Base-by-base conservation (phyloP, 1,140 invertebrate species). In the Tetraneura akinire region DNA sequence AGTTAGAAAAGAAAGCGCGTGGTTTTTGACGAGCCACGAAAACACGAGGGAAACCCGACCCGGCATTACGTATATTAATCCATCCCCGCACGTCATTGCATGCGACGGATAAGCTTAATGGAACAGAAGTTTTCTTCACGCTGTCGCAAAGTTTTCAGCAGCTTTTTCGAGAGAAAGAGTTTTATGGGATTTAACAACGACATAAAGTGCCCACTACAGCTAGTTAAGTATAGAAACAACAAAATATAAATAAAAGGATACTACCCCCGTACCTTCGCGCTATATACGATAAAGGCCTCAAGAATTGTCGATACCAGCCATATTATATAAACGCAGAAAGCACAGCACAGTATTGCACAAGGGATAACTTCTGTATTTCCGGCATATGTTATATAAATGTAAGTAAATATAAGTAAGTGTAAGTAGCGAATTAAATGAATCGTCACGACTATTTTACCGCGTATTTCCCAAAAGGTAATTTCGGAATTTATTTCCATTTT, bases 101-200 rank as follows among this genome's bases (percentile, higher is more conserved):
- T 18, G 29, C 18, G 74, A 47, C 74, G 29, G 74, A 60, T 78
- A 78, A 78, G 51, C 74, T 78, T 78, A 78, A 78, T 78, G 74
- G 74, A 78, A 78, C 53, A 78, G 55, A 62, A 78, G 74, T 78
- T 78, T 78, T 78, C 71, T 62, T 78, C 53, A 10, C 74, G 21
- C 21, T 32, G 5, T n/a, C 51, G 8, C 37, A 60, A 78, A 78
- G 37, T 78, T 78, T 78, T 76, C n/a, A 23, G 21, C 53, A 18
- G 55, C n/a, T 78, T 78, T 78, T 78, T 29, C 53, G 14, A 23
- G 21, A 60, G 21, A 60, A 78, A 78, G 37, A 62, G 37, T 78
- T 78, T 78, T 62, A 78, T 6, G 55, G 74, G 74, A 47, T 78
- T 78, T 78, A 78, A 78, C 55, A 6, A 6, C 42, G 21, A 60